Evolutionary conservation across 1,140 invertebrate genomes (phyloP), one percentile per base, ranked within the genome.

Genomic region (Ips typographus): DNA sequence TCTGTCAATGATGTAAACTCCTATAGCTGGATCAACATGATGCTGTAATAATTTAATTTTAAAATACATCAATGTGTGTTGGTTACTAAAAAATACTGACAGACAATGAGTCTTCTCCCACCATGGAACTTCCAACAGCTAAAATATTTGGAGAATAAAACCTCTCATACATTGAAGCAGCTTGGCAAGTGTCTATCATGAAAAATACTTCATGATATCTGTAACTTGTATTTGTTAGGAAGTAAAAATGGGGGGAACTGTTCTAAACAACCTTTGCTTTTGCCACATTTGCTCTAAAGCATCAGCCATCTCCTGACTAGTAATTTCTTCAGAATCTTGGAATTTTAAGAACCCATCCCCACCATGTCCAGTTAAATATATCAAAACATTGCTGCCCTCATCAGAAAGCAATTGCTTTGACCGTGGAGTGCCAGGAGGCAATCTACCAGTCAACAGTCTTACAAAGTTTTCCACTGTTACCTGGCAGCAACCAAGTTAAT

Each of bases 201-300:
- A 98, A 97, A 72, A 99, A 93, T 72, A 99, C 90, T 83, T 99
- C 96, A 84, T 99, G 94, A 80, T 99, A 99, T 70, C 94, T 94
- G 78, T 72, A 85, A 85, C 43, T 1, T 55, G 53, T 37, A n/a
- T 36, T 39, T 47, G 38, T 59, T n/a, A 22, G 22, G 22, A 42
- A 40, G 8, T 1, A 39, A 2, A 56, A 37, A 22, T 22, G 2
- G 6, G 37, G n/a, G 37, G 3, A 41, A 40, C 39, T 41, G 37
- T 40, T 36, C 1, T 3, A 59, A 59, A 40, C 40, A 77, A 94
- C 90, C 96, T 90, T 81, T 91, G 88, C 80, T 98, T 98, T 77
- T 99, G 94, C 93, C 95, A 98, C 98, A 99, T 99, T 83, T 99
- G 97, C 80, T 99, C 95, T 70, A 99, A 87, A 40, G 98, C 97